Conservation (phyloP, 2,113 vertebrate species). For the Sebastes fasciatus region DNA sequence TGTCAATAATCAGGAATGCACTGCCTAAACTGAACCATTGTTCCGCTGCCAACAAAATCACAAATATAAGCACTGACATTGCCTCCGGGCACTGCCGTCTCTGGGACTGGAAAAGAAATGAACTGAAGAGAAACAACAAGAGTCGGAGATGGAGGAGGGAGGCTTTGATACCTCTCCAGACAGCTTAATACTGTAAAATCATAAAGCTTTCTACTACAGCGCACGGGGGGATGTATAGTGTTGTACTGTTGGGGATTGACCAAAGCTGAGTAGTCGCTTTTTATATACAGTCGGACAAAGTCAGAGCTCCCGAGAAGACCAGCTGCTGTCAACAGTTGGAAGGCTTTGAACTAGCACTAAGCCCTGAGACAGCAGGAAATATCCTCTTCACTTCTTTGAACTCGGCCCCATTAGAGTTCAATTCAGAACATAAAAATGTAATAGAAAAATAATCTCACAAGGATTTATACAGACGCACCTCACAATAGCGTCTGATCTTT, state of each 20-base stretch:
- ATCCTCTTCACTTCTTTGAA: constrained; percentile 76
- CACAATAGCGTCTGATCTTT: constrained; percentile 57
- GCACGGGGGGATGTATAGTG: constrained; percentile 39
- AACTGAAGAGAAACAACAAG: constrained; percentile 62
- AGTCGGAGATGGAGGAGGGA: constrained; percentile 48
- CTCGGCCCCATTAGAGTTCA: constrained; percentile 57
- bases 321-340: constrained; percentile 74
- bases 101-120: constrained; percentile 59
- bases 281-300: constrained; percentile 61
- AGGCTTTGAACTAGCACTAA: constrained; percentile 72
- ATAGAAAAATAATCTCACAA: constrained; percentile 66
- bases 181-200: constrained; percentile 64
- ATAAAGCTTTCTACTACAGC: constrained; percentile 41
- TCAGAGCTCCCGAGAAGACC: constrained; percentile 54
- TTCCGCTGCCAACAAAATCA: constrained; percentile 77
- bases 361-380: constrained; percentile 73
- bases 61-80: constrained; percentile 69
- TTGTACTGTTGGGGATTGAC: constrained; percentile 53
- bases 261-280: constrained; percentile 52
- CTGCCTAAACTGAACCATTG: constrained; percentile 77
- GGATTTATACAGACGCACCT: constrained; percentile 39
- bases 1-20: constrained; percentile 81
- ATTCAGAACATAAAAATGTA: constrained; percentile 58
- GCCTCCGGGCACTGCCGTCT: constrained; percentile 68
- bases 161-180: constrained; percentile 73